These are phyloP conservation scores for Epistrophella euchroma DNA, from an alignment of 2,888 invertebrate genomes.

Conservation along the genomic window DNA sequence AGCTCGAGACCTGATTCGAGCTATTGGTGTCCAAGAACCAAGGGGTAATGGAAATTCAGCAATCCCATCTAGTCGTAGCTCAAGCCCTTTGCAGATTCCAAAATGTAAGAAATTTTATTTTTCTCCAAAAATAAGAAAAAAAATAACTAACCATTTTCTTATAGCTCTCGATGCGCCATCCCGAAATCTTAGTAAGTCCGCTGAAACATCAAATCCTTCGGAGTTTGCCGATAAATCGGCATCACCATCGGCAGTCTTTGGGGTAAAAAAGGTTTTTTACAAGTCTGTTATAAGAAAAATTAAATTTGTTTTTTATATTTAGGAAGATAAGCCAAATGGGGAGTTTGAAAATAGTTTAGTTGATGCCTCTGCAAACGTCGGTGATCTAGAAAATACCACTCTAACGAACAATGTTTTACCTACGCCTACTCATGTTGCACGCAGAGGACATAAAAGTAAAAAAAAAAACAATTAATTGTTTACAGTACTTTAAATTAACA, in stretches of 20 bases:
- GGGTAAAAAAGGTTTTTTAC: background rate
- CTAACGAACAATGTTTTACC: constrained; percentile 43
- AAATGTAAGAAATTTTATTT: constrained; percentile 81
- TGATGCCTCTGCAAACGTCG: constrained; percentile 13
- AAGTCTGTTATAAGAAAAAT: background rate
- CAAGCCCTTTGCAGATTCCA: constrained; percentile 87
- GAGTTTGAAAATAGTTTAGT: constrained; percentile 20
- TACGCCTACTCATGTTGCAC: constrained; percentile 63
- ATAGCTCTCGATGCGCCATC: constrained; percentile 41
- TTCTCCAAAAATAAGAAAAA: background rate
- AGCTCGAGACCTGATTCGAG: constrained; percentile 90
- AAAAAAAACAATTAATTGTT: background rate
- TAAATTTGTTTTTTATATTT: background rate
- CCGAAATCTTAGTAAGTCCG: constrained; percentile 54
- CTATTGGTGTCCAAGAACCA: constrained; percentile 87
- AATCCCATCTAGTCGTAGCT: constrained; percentile 86
- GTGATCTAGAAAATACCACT: constrained; percentile 39
- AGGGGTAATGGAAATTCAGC: constrained; percentile 92
- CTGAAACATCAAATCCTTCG: constrained; percentile 53
- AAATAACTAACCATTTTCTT: background rate
- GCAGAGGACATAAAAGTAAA: constrained; percentile 55
- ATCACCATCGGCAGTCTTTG: constrained; percentile 62
- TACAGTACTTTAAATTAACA: background rate
- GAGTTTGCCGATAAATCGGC: constrained; percentile 74
- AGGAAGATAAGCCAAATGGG: constrained; percentile 56